Evolutionary conservation across 2,888 invertebrate species (phyloP).

Genomic region (Agrilus biguttatus): DNA sequence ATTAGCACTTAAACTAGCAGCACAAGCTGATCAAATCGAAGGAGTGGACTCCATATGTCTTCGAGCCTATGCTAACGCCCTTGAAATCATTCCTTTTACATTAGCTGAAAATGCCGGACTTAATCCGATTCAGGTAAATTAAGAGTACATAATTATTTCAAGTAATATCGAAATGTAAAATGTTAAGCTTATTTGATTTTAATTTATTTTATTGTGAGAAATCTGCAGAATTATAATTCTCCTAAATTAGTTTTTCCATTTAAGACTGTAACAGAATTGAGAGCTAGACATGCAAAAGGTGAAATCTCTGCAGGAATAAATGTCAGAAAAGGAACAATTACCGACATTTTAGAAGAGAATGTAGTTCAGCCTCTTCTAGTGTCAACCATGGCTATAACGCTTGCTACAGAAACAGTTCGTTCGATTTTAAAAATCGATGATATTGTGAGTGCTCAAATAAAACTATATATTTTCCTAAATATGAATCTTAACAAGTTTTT

Average conservation of each 20-base stretch:
- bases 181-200: no score
- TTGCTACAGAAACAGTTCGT: conserved; percentile 93
- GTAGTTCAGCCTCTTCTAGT: conserved; percentile 96
- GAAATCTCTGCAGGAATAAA: conserved; percentile 86
- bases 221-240: no score
- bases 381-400: conserved; percentile 79
- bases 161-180: no score
- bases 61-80: conserved; percentile 87
- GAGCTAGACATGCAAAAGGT: conserved; percentile 82
- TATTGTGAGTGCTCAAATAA: conserved; percentile 74
- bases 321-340: conserved; percentile 90
- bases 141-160: not conserved
- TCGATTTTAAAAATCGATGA: conserved; percentile 99
- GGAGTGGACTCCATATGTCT: conserved; percentile 94
- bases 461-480: no score
- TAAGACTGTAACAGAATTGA: conserved; percentile 84
- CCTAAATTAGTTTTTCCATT: not conserved
- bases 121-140: conserved; percentile 28
- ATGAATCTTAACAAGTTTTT: no score
- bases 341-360: conserved; percentile 92
- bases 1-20: conserved; percentile 69
- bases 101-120: conserved; percentile 71
- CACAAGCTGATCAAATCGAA: conserved; percentile 66
- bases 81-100: conserved; percentile 87
- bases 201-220: no score